Evolutionary conservation across 2,797 vertebrate species (phyloP).

Genomic region (Adelosebastes latens): DNA sequence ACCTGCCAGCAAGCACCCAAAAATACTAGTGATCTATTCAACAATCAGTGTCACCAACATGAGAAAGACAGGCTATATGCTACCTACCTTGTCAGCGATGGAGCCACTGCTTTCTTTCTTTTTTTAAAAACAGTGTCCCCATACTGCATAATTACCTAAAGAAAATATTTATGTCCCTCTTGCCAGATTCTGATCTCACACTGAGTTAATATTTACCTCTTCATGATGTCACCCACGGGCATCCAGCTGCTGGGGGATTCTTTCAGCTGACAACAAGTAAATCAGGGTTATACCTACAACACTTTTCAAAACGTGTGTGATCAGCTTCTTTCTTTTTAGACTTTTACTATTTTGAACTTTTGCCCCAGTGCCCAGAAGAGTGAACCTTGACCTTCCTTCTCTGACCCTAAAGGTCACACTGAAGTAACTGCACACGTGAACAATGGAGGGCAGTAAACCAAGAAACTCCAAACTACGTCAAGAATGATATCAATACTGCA

Average conservation of each 20-base stretch:
- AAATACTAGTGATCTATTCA: conserved; percentile 17
- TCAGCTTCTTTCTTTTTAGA: conserved; percentile 55
- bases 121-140: not conserved
- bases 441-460: conserved; percentile 32
- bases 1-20: conserved; percentile 4
- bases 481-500: not conserved
- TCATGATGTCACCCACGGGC: conserved; percentile 47
- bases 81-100: not conserved
- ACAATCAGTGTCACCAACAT: not conserved
- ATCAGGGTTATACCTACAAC: conserved; percentile 39
- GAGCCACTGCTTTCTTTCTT: not conserved
- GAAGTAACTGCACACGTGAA: conserved; percentile 33
- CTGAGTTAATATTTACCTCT: conserved; percentile 54
- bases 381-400: conserved; percentile 68
- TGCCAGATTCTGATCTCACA: conserved; percentile 44
- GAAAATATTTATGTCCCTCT: conserved; percentile 18
- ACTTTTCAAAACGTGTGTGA: conserved; percentile 56
- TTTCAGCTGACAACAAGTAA: conserved; percentile 35
- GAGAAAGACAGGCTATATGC: not conserved
- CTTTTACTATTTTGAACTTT: conserved; percentile 73
- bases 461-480: conserved; percentile 9
- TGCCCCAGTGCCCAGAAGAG: conserved; percentile 51
- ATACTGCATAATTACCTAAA: not conserved
- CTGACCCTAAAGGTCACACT: conserved; percentile 39
- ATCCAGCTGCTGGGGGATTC: conserved; percentile 19